Conservation (phyloP, 2,888 invertebrate genomes). For the Melieria omissa region DNA sequence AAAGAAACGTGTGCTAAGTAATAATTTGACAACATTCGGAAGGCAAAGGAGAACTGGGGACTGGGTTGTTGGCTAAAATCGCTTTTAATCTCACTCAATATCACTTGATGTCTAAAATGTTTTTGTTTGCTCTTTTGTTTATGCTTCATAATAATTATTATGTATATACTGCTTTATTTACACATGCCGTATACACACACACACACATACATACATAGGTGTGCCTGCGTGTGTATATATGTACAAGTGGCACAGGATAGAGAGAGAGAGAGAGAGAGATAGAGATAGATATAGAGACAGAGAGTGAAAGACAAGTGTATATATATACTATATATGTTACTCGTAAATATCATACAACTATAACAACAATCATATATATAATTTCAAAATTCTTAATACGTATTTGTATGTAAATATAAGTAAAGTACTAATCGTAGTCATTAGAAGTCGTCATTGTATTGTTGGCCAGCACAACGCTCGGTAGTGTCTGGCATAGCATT, state of each 20-base stretch:
- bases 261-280: too few species aligned
- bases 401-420: conserved; percentile 12
- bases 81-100: conserved; percentile 66
- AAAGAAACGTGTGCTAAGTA: neutral
- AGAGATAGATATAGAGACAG: neutral
- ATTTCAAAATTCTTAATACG: conserved; percentile 25
- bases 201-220: conserved; percentile 14
- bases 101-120: conserved; percentile 54
- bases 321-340: conserved; percentile 18
- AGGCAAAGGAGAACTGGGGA: too few species aligned
- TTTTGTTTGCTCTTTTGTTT: conserved; percentile 23
- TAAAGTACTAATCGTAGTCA: conserved; percentile 19
- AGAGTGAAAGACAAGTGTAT: conserved; percentile 16
- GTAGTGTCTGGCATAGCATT: too few species aligned
- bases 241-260: conserved; percentile 8
- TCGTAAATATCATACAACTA: conserved; percentile 46
- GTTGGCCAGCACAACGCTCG: too few species aligned
- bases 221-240: conserved; percentile 35
- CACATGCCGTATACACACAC: conserved; percentile 10
- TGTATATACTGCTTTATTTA: conserved; percentile 21
- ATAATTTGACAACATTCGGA: too few species aligned
- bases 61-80: conserved; percentile 58
- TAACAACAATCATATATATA: conserved; percentile 57
- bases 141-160: conserved; percentile 22
- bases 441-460: too few species aligned